Percentiles rank a stretch among this genome's conserved stretches.
Conservation (phyloP, 1,140 invertebrate genomes). For the Drosophila setifemur region DNA sequence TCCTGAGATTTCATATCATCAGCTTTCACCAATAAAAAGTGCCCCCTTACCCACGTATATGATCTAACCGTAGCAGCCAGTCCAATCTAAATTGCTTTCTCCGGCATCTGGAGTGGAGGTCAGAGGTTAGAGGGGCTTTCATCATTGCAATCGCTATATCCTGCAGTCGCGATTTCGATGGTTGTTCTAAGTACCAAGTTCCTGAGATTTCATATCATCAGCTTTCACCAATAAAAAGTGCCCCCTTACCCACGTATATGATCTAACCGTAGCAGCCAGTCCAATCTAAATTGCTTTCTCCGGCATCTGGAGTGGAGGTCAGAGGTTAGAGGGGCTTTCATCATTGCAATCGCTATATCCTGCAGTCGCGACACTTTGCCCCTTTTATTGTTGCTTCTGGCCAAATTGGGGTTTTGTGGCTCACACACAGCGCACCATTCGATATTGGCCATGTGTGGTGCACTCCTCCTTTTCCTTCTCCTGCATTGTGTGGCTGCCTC, state of each 20-base stretch:
- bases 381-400: slow-evolving; percentile 43
- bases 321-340: not conserved
- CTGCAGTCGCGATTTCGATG: slow-evolving; percentile 34
- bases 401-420: slow-evolving; percentile 30
- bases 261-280: slow-evolving; percentile 17
- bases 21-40: no score
- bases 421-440: slow-evolving; percentile 12
- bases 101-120: slow-evolving; percentile 6
- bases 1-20: no score
- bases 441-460: slow-evolving; percentile 32
- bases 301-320: slow-evolving; percentile 4
- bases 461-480: slow-evolving; percentile 16
- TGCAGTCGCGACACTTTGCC: slow-evolving; percentile 35
- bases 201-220: no score
- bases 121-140: not conserved
- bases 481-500: slow-evolving; percentile 17
- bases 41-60: no score
- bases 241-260: no score
- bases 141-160: slow-evolving; percentile 11
- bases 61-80: slow-evolving; percentile 19
- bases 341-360: slow-evolving; percentile 16
- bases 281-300: slow-evolving; percentile 30
- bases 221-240: no score
- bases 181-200: no score
- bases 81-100: slow-evolving; percentile 30